Percentiles rank a stretch among this genome's conserved stretches.
These are phyloP conservation scores for Dendrophyllia cribrosa DNA, from an alignment of 64 coral and sea anemone genomes.

Conservation along the genomic window DNA sequence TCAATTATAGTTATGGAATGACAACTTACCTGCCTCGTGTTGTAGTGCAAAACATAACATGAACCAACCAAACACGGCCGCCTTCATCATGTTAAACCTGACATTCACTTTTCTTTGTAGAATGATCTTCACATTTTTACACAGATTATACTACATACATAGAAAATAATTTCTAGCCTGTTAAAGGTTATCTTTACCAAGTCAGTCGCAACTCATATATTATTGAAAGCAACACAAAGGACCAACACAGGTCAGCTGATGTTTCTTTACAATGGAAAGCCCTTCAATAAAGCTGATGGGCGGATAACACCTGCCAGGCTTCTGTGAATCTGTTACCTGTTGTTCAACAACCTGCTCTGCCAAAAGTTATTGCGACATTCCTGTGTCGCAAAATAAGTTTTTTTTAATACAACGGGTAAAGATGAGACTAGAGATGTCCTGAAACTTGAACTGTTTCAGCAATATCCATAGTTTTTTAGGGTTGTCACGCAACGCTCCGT, in stretches of 20 bases:
- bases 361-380: background rate
- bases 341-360: background rate
- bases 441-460: too few relatives aligned
- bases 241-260: conserved; percentile 6
- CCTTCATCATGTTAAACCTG: background rate
- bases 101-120: background rate
- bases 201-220: conserved; percentile 18
- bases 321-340: background rate
- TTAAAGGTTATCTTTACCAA: background rate
- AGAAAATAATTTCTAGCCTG: background rate
- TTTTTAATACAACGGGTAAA: background rate
- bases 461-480: too few relatives aligned
- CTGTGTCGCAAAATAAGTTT: background rate
- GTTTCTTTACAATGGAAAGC: background rate
- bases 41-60: background rate
- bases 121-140: conserved; percentile 8
- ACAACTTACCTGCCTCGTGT: conserved; percentile 19
- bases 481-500: too few relatives aligned
- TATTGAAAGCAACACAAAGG: background rate
- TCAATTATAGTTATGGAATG: background rate
- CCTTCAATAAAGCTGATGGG: background rate
- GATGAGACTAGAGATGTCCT: too few relatives aligned
- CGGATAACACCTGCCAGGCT: conserved; percentile 14
- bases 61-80: background rate
- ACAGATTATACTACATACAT: background rate